Evolutionary conservation across 2,888 invertebrate genomes (phyloP), one percentile per base, ranked within the genome.

Genomic region (Drosophila kambysellisi): DNA sequence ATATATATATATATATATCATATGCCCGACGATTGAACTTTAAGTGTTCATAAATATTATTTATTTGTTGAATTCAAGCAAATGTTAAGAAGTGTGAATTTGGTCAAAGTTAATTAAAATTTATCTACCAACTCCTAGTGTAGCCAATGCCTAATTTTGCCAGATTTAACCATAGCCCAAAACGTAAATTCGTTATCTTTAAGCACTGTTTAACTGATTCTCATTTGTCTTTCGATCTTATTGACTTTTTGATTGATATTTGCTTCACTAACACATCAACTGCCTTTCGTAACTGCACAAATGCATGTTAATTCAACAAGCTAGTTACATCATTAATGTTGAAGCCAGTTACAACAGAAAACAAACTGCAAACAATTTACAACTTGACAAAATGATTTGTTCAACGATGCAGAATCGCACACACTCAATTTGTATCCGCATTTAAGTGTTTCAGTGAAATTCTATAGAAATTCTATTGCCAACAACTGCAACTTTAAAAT

Each of bases 61-160:
- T 80, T 66, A 81, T 74, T 74, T 80, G 74, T 81, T 74, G 77
- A 77, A 74, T 74, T 69, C 33, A 65, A 71, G 74, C 82, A 56
- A 70, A 70, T 0, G 15, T 41, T 20, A 57, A 50, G 30, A 20
- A 8, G 43, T 7, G 29, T 35, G 41, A 9, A 30, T 20, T 53
- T 25, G 15, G 29, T 20, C 11, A 37, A 25, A 39, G 4, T 15
- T 5, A n/a, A 50, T 20, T 48, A 15, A 32, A 32, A 15, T 20
- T 11, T 32, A n/a, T 20, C 4, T 20, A 20, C 30, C 1, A 52
- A n/a, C n/a, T 56, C 12, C 1, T 12, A 39, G 2, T 7, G 17
- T 1, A 11, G n/a, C 4, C 35, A 37, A 17, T 11, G 7, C 37
- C 29, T 20, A 15, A n/a, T 33, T 33, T 6, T 9, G 6, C 0